Evolutionary conservation across 2,888 invertebrate species (phyloP).

Genomic region (Cephus spinipes): DNA sequence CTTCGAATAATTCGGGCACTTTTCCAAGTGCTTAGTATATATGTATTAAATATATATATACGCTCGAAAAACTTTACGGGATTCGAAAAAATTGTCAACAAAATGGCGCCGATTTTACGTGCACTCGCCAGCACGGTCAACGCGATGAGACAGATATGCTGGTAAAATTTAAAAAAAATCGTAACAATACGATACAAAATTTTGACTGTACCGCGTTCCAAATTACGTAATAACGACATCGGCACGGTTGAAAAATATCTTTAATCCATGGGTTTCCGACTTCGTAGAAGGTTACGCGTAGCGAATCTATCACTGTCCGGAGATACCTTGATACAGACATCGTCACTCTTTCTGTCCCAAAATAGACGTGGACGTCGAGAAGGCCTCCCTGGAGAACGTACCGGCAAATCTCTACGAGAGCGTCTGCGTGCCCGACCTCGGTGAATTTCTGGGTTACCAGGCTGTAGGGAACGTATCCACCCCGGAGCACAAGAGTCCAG

Average conservation of each 20-base stretch:
- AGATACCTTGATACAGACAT: conserved; percentile 5
- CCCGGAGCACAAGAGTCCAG: conserved; percentile 65
- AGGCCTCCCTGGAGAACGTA: conserved; percentile 78
- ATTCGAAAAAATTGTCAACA: not conserved
- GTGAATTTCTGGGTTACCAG: conserved; percentile 75
- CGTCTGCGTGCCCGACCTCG: conserved; percentile 83
- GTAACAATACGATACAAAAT: not conserved
- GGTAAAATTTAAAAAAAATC: not conserved
- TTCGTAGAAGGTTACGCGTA: not conserved
- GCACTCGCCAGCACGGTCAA: not conserved
- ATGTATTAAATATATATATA: not conserved
- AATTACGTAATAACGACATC: not conserved
- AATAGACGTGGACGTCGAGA: conserved; percentile 83
- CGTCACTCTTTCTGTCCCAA: conserved; percentile 19
- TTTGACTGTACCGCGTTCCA: not conserved
- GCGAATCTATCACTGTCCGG: not conserved
- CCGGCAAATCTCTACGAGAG: conserved; percentile 83
- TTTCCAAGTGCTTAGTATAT: not conserved
- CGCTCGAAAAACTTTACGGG: no score
- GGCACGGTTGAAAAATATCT: not conserved
- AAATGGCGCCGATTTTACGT: not conserved
- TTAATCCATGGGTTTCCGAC: not conserved
- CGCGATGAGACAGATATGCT: not conserved
- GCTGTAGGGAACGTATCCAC: conserved; percentile 45
- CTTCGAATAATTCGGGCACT: not conserved